Evolutionary conservation across 2,888 invertebrate genomes (phyloP).

Genomic region (Pyrocoelia pectoralis): DNA sequence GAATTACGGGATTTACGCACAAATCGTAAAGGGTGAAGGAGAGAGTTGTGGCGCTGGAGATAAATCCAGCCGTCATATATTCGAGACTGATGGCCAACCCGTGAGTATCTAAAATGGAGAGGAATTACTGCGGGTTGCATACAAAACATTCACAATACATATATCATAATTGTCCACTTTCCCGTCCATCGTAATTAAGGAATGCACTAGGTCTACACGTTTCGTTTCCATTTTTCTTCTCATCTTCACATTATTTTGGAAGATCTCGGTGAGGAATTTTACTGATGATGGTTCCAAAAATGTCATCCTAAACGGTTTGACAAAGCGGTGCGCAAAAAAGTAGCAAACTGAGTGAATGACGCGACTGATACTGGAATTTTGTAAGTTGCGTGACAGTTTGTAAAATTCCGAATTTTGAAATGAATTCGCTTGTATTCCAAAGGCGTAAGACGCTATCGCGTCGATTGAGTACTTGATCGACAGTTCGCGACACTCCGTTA

Average conservation of each 20-base stretch:
- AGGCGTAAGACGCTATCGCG: slow-evolving; percentile 67
- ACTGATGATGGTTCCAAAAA: slow-evolving; percentile 3
- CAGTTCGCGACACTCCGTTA: slow-evolving; percentile 1
- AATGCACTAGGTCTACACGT: background rate
- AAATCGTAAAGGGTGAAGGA: slow-evolving; percentile 65
- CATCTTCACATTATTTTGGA: background rate
- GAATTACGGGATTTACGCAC: slow-evolving; percentile 63
- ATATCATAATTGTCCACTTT: background rate
- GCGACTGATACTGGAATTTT: background rate
- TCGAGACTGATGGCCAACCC: slow-evolving; percentile 63
- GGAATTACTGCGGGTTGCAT: background rate
- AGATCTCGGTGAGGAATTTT: background rate
- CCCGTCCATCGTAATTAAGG: background rate
- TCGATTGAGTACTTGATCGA: slow-evolving; percentile 62
- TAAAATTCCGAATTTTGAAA: slow-evolving; percentile 55
- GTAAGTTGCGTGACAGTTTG: slow-evolving; percentile 4
- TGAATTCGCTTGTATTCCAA: slow-evolving; percentile 67
- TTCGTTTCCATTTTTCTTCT: background rate
- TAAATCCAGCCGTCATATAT: slow-evolving; percentile 72
- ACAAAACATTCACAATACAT: slow-evolving; percentile 50
- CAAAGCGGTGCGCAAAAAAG: background rate
- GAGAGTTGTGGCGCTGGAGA: slow-evolving; percentile 69
- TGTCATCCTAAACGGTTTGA: background rate
- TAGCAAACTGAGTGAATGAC: background rate
- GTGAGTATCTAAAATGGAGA: background rate